Percentiles rank a stretch among this genome's conserved stretches.
Evolutionary conservation across 2,888 invertebrate genomes (phyloP).

Genomic region (Auanema freiburgensis): DNA sequence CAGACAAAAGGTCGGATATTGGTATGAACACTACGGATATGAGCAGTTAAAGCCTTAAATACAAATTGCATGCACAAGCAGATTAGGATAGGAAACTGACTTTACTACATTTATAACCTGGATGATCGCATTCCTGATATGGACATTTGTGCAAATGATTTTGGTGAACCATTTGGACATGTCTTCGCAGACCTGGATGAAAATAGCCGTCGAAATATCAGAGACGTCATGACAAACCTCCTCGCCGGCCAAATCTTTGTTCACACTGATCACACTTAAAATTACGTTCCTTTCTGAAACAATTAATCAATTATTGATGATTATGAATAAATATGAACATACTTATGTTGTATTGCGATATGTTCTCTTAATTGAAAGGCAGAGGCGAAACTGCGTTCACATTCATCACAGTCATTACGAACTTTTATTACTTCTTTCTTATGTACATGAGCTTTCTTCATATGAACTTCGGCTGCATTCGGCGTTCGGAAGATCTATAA

Average conservation of each 20-base stretch:
- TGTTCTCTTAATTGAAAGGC: conserved; percentile 17
- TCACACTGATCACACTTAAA: conserved; percentile 18
- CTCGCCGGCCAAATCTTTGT: conserved; percentile 11
- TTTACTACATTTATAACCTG: conserved; percentile 44
- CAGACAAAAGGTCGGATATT: conserved; percentile 30
- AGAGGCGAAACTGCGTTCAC: conserved; percentile 13
- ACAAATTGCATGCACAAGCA: background rate
- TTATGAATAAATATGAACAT: conserved; percentile 2
- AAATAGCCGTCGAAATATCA: background rate
- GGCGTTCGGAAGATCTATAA: too few relatives aligned
- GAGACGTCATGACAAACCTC: background rate
- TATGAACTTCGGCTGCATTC: too few relatives aligned
- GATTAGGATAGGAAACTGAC: conserved; percentile 10
- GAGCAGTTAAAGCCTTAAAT: conserved; percentile 34
- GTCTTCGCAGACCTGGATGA: conserved; percentile 69
- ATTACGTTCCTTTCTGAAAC: conserved; percentile 16
- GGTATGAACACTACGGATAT: conserved; percentile 37
- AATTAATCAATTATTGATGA: background rate
- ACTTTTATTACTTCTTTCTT: background rate
- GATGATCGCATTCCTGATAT: conserved; percentile 33
- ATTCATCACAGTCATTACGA: conserved; percentile 13
- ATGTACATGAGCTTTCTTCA: too few relatives aligned
- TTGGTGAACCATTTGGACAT: conserved; percentile 70
- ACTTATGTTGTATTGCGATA: conserved; percentile 16
- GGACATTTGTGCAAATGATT: conserved; percentile 37